phyloP scores from a whole-genome alignment of 2,888 invertebrate species.

The Idaea biselata region DNA sequence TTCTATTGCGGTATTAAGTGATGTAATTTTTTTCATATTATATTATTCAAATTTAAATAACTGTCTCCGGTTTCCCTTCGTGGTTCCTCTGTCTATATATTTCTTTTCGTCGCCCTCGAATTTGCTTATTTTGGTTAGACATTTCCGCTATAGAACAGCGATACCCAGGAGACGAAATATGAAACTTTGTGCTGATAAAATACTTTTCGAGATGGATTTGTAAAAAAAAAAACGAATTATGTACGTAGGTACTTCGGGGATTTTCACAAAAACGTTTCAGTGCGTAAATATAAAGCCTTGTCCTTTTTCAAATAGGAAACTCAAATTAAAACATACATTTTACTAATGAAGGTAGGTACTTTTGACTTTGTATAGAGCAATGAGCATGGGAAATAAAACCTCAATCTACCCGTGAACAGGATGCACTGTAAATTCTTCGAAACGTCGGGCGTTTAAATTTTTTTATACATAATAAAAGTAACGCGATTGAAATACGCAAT shows the following conservation, averaged over 20 bases:
- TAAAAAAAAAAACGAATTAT: slow-evolving; percentile 6
- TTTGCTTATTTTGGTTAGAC: slow-evolving; percentile 73
- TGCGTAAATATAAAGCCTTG: neutral
- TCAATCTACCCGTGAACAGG: too few species aligned
- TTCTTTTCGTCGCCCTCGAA: slow-evolving; percentile 74
- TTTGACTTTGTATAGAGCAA: too few species aligned
- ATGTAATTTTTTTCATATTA: slow-evolving; percentile 82
- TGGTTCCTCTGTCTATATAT: slow-evolving; percentile 65
- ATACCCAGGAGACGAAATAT: slow-evolving; percentile 39
- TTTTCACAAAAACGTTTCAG: neutral
- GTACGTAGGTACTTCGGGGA: neutral
- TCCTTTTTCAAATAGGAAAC: neutral
- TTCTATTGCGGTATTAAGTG: slow-evolving; percentile 82
- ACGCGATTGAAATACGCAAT: too few species aligned
- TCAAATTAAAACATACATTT: neutral
- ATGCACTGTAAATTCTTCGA: too few species aligned
- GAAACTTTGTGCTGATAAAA: neutral
- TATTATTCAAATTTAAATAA: slow-evolving; percentile 83
- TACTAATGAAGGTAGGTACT: too few species aligned
- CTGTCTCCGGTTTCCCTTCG: slow-evolving; percentile 79
- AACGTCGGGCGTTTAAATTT: too few species aligned
- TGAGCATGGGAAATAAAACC: too few species aligned
- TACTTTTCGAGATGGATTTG: neutral
- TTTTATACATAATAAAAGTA: too few species aligned
- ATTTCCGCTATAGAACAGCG: slow-evolving; percentile 54